Conservation (phyloP, 2,113 vertebrate species). For the Strix aluco region DNA sequence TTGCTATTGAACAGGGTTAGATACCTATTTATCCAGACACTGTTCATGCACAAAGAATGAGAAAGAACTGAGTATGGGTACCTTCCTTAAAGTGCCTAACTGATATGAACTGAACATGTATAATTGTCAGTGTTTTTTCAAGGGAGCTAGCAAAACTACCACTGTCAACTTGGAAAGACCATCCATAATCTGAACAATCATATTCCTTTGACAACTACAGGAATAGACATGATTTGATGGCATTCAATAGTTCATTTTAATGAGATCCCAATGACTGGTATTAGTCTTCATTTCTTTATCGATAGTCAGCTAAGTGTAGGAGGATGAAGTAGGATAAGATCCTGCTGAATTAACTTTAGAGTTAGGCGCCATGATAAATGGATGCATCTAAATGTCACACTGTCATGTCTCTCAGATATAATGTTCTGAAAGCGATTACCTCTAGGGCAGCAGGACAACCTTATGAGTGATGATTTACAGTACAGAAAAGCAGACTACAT, state of each 20-base stretch:
- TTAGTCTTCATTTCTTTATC: not conserved
- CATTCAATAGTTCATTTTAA: not conserved
- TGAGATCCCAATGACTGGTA: not conserved
- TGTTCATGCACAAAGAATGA: not conserved
- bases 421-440: not conserved
- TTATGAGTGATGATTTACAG: not conserved
- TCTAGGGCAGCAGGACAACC: not conserved
- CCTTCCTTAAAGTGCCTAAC: not conserved
- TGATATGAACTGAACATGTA: not conserved
- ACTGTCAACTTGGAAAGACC: not conserved
- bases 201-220: not conserved
- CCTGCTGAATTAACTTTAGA: not conserved
- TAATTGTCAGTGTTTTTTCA: not conserved
- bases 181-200: not conserved
- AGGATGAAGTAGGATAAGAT: not conserved
- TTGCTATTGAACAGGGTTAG: not conserved
- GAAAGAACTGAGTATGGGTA: not conserved
- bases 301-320: accelerated
- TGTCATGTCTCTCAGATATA: not conserved
- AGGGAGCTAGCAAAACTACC: not conserved
- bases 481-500: not conserved
- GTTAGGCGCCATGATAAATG: not conserved
- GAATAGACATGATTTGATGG: not conserved
- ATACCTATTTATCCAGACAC: not conserved
- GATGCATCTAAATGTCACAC: not conserved